phyloP scores from a whole-genome alignment of 35 echinoderm and acorn worm species.

The Amphiura filiformis region DNA sequence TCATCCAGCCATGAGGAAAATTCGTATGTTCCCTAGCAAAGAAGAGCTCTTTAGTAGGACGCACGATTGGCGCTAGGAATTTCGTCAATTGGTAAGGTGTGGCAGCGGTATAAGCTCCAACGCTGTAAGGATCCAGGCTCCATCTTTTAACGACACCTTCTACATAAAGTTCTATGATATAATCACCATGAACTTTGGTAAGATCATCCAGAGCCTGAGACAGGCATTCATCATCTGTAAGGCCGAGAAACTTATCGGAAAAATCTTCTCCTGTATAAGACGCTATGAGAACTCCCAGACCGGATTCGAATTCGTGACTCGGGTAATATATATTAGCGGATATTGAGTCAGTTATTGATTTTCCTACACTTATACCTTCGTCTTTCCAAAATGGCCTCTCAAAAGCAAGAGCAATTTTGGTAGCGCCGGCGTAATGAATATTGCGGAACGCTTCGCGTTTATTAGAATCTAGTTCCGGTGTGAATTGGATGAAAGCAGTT shows the following conservation, averaged over 20 bases:
- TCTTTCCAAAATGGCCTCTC: neutral
- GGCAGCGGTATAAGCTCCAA: neutral
- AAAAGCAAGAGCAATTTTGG: neutral
- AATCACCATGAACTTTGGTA: neutral
- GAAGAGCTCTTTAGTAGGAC: neutral
- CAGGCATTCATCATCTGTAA: neutral
- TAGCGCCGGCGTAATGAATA: neutral
- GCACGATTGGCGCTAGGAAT: neutral
- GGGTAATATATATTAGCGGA: neutral
- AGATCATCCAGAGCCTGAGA: neutral
- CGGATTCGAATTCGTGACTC: neutral
- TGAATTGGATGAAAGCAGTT: neutral
- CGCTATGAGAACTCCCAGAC: neutral
- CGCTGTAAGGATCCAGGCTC: neutral
- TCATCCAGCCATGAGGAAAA: neutral
- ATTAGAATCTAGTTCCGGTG: neutral
- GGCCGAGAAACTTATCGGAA: neutral
- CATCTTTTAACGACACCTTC: neutral
- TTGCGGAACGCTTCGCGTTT: neutral
- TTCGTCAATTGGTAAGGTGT: neutral
- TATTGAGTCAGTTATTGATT: neutral
- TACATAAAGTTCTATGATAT: neutral
- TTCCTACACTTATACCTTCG: neutral
- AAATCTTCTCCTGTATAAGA: neutral
- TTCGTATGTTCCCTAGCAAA: neutral